phyloP scores from a whole-genome alignment of 2,888 invertebrate genomes.

The Mythimna lalbum region DNA sequence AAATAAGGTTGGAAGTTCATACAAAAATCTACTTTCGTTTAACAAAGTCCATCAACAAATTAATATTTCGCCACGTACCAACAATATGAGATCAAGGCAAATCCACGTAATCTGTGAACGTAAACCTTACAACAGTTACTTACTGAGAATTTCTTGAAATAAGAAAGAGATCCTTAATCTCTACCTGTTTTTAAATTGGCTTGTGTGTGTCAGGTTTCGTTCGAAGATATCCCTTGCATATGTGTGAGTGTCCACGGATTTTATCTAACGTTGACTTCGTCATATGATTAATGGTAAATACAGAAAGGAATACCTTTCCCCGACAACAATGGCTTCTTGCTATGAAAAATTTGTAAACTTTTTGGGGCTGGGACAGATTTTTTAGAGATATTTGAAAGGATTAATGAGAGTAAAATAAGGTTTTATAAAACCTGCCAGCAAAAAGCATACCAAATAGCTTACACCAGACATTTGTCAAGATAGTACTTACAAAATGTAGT shows the following conservation, averaged over 20 bases:
- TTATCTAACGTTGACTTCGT: slow-evolving; percentile 80
- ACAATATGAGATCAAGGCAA: slow-evolving; percentile 43
- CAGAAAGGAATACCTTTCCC: slow-evolving; percentile 82
- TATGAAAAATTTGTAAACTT: slow-evolving; percentile 76
- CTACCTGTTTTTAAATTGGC: slow-evolving; percentile 69
- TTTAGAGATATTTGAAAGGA: slow-evolving; percentile 4
- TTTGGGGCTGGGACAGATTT: slow-evolving; percentile 19
- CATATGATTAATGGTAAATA: slow-evolving; percentile 86
- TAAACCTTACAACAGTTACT: slow-evolving; percentile 67
- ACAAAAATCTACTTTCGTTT: slow-evolving; percentile 33
- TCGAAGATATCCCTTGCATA: slow-evolving; percentile 60
- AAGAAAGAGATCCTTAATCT: slow-evolving; percentile 66
- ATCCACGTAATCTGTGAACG: slow-evolving; percentile 57
- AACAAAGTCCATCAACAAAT: slow-evolving; percentile 15
- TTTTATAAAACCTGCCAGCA: neutral
- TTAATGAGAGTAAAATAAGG: slow-evolving; percentile 17
- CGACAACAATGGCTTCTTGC: slow-evolving; percentile 80
- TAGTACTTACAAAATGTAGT: neutral
- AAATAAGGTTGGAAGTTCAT: slow-evolving; percentile 10
- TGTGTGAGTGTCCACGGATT: slow-evolving; percentile 73
- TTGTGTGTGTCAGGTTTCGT: slow-evolving; percentile 66
- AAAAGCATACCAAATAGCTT: neutral
- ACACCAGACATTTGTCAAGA: neutral
- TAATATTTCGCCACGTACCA: slow-evolving; percentile 40
- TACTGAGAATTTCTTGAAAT: slow-evolving; percentile 70